Conservation (phyloP, 2,113 vertebrate genomes). For the Mungos mungo region DNA sequence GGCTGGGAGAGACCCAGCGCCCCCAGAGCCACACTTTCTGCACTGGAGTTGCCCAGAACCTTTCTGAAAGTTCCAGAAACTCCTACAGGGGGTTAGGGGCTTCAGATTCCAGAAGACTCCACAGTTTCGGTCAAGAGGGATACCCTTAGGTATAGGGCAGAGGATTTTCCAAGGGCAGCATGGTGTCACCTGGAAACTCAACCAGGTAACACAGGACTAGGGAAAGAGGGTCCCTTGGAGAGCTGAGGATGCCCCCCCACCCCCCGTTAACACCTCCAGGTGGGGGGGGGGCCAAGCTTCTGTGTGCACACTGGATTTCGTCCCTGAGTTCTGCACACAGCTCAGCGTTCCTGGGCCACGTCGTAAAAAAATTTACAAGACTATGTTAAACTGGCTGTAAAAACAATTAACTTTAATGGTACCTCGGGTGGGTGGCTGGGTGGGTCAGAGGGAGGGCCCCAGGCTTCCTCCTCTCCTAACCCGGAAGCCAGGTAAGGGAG, state of each 20-base stretch:
- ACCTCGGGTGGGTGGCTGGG: constrained; percentile 74
- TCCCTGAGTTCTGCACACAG: not conserved
- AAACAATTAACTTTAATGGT: constrained; percentile 88
- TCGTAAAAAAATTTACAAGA: constrained; percentile 87
- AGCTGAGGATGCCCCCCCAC: not conserved
- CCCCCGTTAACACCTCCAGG: not conserved
- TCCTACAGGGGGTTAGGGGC: not conserved
- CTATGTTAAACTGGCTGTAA: constrained; percentile 85
- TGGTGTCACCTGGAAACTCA: not conserved
- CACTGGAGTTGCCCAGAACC: not conserved
- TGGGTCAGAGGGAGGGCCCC: not conserved
- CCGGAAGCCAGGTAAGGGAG: not conserved
- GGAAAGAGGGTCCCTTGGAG: not conserved
- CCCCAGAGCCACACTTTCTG: not conserved
- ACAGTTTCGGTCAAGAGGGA: not conserved
- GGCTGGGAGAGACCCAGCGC: not conserved
- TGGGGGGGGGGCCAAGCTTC: not conserved
- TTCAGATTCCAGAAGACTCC: not conserved
- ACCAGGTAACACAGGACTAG: not conserved
- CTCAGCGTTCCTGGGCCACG: constrained; percentile 72
- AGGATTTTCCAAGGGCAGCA: not conserved
- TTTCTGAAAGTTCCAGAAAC: not conserved
- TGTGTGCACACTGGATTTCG: not conserved
- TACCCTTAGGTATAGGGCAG: not conserved
- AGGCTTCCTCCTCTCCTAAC: not conserved